Conservation (phyloP, 1,140 invertebrate species). For the Nilaparvata lugens region DNA sequence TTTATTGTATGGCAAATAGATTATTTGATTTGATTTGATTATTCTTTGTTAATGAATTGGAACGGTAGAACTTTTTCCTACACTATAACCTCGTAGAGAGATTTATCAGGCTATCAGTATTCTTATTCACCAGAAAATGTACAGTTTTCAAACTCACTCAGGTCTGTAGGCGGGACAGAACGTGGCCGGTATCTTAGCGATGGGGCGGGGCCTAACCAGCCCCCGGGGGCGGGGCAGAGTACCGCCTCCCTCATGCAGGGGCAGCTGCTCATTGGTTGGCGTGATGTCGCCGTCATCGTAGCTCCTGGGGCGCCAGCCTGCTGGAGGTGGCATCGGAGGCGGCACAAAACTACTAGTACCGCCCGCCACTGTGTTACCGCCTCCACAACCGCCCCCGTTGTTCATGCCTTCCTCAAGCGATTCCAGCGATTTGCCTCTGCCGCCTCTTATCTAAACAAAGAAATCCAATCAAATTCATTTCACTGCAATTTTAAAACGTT, state of each 20-base stretch:
- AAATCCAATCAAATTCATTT: too few species aligned
- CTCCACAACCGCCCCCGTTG: slow-evolving; percentile 30
- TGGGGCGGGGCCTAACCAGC: slow-evolving; percentile 68
- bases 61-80: too few species aligned
- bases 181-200: slow-evolving; percentile 68
- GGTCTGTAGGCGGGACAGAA: slow-evolving; percentile 25
- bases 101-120: too few species aligned
- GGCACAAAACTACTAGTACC: slow-evolving; percentile 29
- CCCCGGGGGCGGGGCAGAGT: slow-evolving; percentile 74
- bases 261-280: slow-evolving; percentile 66
- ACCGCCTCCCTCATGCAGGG: slow-evolving; percentile 60
- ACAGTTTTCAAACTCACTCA: slow-evolving; percentile 12
- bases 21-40: too few species aligned
- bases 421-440: slow-evolving; percentile 68
- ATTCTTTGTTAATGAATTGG: too few species aligned
- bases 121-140: neutral
- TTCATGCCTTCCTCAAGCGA: slow-evolving; percentile 58
- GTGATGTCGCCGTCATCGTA: slow-evolving; percentile 85
- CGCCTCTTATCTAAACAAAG: slow-evolving; percentile 54
- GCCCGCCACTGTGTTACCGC: neutral
- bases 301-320: slow-evolving; percentile 16
- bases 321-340: slow-evolving; percentile 6
- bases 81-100: too few species aligned
- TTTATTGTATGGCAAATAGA: too few species aligned
- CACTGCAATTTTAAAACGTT: too few species aligned